Conservation (phyloP, 1,140 invertebrate species). For the Amphibalanus amphitrite region DNA sequence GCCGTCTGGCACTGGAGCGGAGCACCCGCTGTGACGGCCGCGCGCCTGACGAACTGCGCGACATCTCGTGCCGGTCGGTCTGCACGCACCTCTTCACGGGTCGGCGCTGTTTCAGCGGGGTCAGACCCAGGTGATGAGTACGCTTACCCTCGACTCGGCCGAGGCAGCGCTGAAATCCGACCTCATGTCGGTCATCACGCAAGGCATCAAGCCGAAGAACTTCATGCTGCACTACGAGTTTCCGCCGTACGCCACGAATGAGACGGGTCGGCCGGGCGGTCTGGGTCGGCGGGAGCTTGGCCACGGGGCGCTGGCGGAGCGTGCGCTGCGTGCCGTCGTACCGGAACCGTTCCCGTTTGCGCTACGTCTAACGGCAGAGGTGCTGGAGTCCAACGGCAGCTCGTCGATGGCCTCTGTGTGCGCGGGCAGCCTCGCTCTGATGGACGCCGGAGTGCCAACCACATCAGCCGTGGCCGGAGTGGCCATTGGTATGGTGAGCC, state of each 20-base stretch:
- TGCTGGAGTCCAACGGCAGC: conserved; percentile 92
- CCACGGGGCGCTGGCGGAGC: conserved; percentile 91
- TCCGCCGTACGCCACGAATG: conserved; percentile 91
- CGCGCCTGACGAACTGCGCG: conserved; percentile 48
- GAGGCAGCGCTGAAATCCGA: conserved; percentile 82
- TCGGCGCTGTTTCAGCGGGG: conserved; percentile 93
- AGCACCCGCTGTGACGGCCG: conserved; percentile 69
- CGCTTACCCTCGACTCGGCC: conserved; percentile 83
- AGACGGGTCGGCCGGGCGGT: conserved; percentile 50
- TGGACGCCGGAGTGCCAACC: conserved; percentile 87
- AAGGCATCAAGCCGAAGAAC: conserved; percentile 78
- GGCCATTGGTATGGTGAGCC: conserved; percentile 74
- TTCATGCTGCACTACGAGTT: conserved; percentile 98
- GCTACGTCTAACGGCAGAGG: conserved; percentile 79
- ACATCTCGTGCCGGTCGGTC: conserved; percentile 67
- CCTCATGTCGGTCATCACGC: conserved; percentile 66
- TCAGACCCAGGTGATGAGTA: conserved; percentile 92
- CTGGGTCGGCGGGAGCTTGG: conserved; percentile 61
- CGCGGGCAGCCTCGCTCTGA: conserved; percentile 79
- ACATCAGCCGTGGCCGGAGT: conserved; percentile 72
- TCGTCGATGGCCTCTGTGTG: conserved; percentile 98
- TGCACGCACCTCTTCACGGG: conserved; percentile 84
- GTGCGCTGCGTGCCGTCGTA: conserved; percentile 59
- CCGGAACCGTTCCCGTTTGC: conserved; percentile 77
- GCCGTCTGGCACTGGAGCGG: conserved; percentile 4